phyloP scores from a whole-genome alignment of 2,888 invertebrate genomes.

The Dysmachus trigonus region DNA sequence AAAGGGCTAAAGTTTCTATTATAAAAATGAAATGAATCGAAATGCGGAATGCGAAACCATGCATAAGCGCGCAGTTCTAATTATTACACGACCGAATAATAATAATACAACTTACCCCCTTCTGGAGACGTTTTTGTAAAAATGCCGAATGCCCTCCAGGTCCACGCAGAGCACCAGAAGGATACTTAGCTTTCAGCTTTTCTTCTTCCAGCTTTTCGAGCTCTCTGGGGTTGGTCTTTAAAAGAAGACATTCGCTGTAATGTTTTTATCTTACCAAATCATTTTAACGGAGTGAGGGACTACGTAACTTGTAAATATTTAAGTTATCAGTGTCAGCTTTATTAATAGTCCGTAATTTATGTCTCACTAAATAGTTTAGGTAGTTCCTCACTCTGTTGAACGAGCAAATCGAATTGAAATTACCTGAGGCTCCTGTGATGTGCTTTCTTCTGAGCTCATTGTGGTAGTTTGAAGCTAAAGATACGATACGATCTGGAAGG shows the following conservation, averaged over 20 bases:
- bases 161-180: constrained; percentile 74
- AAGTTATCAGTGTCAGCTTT: not conserved
- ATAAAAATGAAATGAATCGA: too few species aligned
- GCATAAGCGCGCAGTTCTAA: too few species aligned
- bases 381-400: not conserved
- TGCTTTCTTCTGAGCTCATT: constrained; percentile 48
- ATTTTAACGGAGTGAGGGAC: not conserved
- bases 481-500: not conserved
- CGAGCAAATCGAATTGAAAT: too few species aligned
- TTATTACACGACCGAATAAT: too few species aligned
- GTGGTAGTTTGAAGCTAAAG: not conserved
- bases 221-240: constrained; percentile 70
- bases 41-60: too few species aligned
- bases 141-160: constrained; percentile 88
- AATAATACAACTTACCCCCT: constrained; percentile 83
- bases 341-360: not conserved
- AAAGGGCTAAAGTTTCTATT: too few species aligned
- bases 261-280: not conserved
- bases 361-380: not conserved
- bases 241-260: not conserved
- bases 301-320: not conserved
- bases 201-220: constrained; percentile 91
- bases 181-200: constrained; percentile 91
- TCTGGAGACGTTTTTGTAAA: constrained; percentile 90
- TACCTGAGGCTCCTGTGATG: constrained; percentile 47